Evolutionary conservation across 1,140 invertebrate species (phyloP), one percentile per base, ranked within the genome.

Genomic region (Steinernema feltiae): DNA sequence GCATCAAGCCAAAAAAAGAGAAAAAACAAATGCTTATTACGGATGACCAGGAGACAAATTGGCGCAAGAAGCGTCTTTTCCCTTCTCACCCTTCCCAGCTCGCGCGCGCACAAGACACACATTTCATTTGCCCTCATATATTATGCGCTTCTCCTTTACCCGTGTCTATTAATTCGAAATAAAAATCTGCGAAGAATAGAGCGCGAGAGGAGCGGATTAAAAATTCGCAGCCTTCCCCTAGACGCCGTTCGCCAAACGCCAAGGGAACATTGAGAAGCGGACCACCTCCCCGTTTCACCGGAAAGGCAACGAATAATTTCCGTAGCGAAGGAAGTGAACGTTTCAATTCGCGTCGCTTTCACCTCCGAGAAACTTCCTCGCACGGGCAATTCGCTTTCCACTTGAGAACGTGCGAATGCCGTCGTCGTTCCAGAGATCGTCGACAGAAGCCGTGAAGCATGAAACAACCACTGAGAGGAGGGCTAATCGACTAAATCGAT

Each of bases 11-110:
- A 27, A 63, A 27, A 63, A 63, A 3, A 63, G 15, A 63, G 53
- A 63, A 27, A 63, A 63, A 63, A 63, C 53, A 63, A 63, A 63
- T 63, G 53, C 53, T 63, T 63, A 63, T 63, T 63, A 63, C 53
- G 53, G 53, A 63, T 63, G 53, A 63, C 53, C 53, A 63, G 53
- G 53, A 63, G 53, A 63, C 53, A 63, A 63, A 63, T 63, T 63
- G 53, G 24, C 15, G 53, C n/a, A n/a, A n/a, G n/a, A n/a, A 63
- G 53, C 53, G 53, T 63, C 53, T 17, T 63, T 63, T 63, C 24
- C 3, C 53, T 21, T 7, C 24, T 27, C 53, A 3, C 18, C 35
- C 35, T 7, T 18, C 35, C 35, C 35, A 41, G 35, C 53, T 63
- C 53, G 24, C 53, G 24, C 53, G 24, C 53, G 24, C 53, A 63